Base-by-base conservation (phyloP, 2,113 vertebrate genomes). In the Marcusenius ussheri region DNA sequence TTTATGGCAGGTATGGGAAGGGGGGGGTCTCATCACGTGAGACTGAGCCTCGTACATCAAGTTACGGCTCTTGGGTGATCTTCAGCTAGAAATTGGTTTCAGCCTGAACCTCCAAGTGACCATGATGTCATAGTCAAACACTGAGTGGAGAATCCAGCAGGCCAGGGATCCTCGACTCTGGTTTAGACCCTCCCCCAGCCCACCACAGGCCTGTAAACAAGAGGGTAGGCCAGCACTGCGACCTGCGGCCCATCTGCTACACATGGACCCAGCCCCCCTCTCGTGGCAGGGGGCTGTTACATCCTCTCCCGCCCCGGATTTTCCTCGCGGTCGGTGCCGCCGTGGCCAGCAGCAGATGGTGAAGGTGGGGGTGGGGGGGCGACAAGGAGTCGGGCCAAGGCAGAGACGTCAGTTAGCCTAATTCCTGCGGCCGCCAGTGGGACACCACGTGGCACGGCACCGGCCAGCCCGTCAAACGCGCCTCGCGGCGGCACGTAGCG, bases 311-410 rank as follows among this genome's bases (percentile, higher is more conserved):
- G 17, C 74, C 74, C 74, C 74, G 35, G 74, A 80, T 80, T 80
- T 42, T 80, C 74, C 74, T 80, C 45, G 8, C 42, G 19, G 83
- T 47, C 83, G 24, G 85, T 27, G 85, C 50, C 31, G 27, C 49
- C 49, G 10, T 19, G 85, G 27, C 85, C 85, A 35, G 85, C 50
- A 62, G 17, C 87, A 88, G 87, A 88, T 62, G 87, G 87, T 53
- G 31, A 35, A 35, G 62, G 62, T 66, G 62, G 62, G 62, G 21
- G 31, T n/a, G 24, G 56, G 50, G 19, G 87, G 51, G 19, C 10
- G 87, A 46, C 87, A n/a, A 42, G 87, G 35, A 66, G 53, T 39
- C 9, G 42, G 35, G 87, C 87, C 87, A 88, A 88, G 53, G 8
- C 19, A 47, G 87, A 87, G 51, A 53, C 31, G 87, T 66, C 56